Evolutionary conservation across 2,888 invertebrate species (phyloP), one percentile per base, ranked within the genome.

Genomic region (Branchipolynoe longqiensis): DNA sequence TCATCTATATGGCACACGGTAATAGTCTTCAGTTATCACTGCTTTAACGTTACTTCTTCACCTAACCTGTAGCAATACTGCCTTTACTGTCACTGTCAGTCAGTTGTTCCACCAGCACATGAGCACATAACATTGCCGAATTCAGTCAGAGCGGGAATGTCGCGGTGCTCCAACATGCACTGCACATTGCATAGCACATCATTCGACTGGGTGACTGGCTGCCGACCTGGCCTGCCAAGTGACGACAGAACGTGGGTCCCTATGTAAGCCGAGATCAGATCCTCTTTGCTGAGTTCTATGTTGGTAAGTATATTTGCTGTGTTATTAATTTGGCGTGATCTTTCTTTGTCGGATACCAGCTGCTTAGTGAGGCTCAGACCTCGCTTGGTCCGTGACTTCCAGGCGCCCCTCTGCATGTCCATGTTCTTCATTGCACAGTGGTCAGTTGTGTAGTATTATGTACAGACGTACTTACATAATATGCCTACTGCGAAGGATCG

Each of bases 231-330:
- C 36, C 12, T n/a, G n/a, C n/a, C n/a, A n/a, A n/a, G n/a, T n/a
- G n/a, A n/a, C n/a, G 69, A 14, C n/a, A 31, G 69, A 31, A 33
- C 28, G 8, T 62, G 6, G 31, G 62, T 62, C 62, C n/a, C 8
- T 62, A n/a, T 6, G n/a, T 12, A 18, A n/a, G 22, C 28, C 48
- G 78, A 78, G 78, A 78, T 78, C 78, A 78, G 48, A 28, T 78
- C 78, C 78, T 78, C 78, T 78, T 78, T 78, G 78, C 48, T 78
- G 48, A 78, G 78, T 78, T 28, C 31, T 48, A 54, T 8, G 78
- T 48, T 78, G 78, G 54, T 78, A 41, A 78, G 69, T 78, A 14
- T 41, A 8, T 69, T 8, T n/a, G 33, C 38, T 38, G 14, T 36
- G 25, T 18, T 62, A 56, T 56, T 25, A 56, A 25, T 14, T 56